Conservation (phyloP, 2,113 vertebrate species). For the Eretmochelys imbricata region DNA sequence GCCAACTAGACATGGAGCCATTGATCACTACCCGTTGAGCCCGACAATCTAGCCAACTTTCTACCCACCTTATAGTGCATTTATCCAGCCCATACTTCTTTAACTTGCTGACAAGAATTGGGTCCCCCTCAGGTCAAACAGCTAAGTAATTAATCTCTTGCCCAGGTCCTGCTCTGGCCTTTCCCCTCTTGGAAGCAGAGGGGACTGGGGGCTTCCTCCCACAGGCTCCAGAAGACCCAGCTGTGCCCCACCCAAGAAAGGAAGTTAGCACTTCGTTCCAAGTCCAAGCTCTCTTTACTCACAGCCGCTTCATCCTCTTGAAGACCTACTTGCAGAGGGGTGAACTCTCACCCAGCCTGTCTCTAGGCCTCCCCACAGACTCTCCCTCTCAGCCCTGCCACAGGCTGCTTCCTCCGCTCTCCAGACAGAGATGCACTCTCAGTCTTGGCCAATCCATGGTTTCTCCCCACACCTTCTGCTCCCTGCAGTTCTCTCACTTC, state of each 20-base stretch:
- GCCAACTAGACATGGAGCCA: no score
- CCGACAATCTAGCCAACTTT: no score
- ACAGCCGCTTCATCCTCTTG: not conserved
- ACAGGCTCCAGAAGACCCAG: not conserved
- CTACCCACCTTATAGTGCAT: no score
- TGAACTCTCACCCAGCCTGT: no score
- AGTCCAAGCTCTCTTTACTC: not conserved
- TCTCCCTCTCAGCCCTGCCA: not conserved
- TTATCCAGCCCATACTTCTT: no score
- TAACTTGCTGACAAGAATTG: no score
- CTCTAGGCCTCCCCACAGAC: not conserved
- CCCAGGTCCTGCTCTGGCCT: not conserved
- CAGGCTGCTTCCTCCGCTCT: not conserved
- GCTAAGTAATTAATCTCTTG: rapidly evolving
- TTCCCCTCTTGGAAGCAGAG: not conserved
- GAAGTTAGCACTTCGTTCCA: not conserved
- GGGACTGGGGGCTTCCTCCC: not conserved
- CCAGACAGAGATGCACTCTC: not conserved
- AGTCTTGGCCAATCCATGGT: not conserved
- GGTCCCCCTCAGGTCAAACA: not conserved
- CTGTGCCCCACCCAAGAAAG: not conserved
- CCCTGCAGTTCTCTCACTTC: not conserved
- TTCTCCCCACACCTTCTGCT: not conserved
- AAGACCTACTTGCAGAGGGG: no score
- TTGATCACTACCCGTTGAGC: no score